Evolutionary conservation across 92 coral and sea anemone species (phyloP).

Genomic region (Siderastrea radians): DNA sequence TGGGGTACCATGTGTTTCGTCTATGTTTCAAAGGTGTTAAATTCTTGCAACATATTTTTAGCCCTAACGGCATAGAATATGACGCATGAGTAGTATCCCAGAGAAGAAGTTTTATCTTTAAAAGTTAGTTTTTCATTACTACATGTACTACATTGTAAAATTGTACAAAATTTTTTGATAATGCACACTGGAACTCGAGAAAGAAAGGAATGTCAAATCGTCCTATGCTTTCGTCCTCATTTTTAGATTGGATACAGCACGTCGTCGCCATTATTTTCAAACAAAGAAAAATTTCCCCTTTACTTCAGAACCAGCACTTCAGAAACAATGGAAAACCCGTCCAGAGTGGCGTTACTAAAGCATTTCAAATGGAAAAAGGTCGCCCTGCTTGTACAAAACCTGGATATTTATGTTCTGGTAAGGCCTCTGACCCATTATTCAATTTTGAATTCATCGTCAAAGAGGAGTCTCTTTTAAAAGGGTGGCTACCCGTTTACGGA

Average conservation of each 20-base stretch:
- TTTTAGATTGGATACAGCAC: conserved; percentile 86
- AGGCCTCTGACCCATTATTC: not conserved
- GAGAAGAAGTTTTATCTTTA: too few species aligned
- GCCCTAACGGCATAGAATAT: too few species aligned
- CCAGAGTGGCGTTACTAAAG: conserved; percentile 70
- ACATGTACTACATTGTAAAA: not conserved
- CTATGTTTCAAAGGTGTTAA: too few species aligned
- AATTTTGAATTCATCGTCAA: not conserved
- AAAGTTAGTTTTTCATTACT: too few species aligned
- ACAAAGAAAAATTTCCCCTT: conserved; percentile 79
- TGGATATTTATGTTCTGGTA: conserved; percentile 80
- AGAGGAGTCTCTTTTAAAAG: not conserved
- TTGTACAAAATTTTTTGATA: not conserved
- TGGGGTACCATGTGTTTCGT: too few species aligned
- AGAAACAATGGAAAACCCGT: conserved; percentile 86
- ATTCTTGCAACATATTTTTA: too few species aligned
- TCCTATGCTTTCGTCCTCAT: not conserved
- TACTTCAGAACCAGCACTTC: conserved; percentile 85
- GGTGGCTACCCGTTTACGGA: not conserved
- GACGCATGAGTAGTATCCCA: too few species aligned
- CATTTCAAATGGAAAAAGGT: conserved; percentile 82
- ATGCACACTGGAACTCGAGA: too few species aligned
- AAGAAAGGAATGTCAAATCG: too few species aligned
- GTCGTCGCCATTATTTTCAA: conserved; percentile 76
- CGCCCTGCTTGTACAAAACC: conserved; percentile 69